Base-by-base conservation (phyloP, 23 tunicate genomes). In the Ascidia mentula region DNA sequence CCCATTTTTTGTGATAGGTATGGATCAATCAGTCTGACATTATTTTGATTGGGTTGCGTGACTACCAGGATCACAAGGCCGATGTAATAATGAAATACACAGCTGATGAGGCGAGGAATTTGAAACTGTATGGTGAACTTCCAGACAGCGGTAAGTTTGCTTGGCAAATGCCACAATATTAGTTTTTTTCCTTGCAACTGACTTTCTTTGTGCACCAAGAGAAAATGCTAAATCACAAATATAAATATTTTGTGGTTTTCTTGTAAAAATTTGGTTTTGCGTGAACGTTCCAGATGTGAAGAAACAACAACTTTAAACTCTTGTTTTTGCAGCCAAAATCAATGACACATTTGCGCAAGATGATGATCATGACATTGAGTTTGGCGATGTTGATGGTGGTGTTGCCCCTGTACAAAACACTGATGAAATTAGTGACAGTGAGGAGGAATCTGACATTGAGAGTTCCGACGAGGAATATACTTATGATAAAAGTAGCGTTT, bases 1-100 rank as follows among this genome's bases (percentile, higher is more conserved):
- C 7, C 24, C 13, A 3, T 53, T 20, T 28, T 53, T 5, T 53
- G 22, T 3, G 22, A 0, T 37, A 92, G 97, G 97, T 92, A 34
- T 93, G 98, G 98, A 93, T 93, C 45, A 93, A 93, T 75, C 98
- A 93, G 40, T 83, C 98, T 4, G 98, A 95, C 40, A 95, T 95
- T 72, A 95, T 95, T 31, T 69, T 95, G 72, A 86, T 95, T 45
- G 98, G 98, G 33, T 78, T 95, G 71, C 85, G 98, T 65, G 98
- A 95, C 81, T 95, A 95, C 79, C 98, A 95, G 69, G 98, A 95
- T 38, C 88, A 75, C 72, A 95, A 95, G 82, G 98, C 95, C 12
- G 98, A 95, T 42, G 98, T 95, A 18, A 95, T 95, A 32, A 85
- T 95, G 95, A 95, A 95, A 39, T 95, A 95, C 81, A 95, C 46